These are phyloP conservation scores for Chrysochloris asiatica DNA, from an alignment of 2,113 vertebrate species.

Conservation along the genomic window DNA sequence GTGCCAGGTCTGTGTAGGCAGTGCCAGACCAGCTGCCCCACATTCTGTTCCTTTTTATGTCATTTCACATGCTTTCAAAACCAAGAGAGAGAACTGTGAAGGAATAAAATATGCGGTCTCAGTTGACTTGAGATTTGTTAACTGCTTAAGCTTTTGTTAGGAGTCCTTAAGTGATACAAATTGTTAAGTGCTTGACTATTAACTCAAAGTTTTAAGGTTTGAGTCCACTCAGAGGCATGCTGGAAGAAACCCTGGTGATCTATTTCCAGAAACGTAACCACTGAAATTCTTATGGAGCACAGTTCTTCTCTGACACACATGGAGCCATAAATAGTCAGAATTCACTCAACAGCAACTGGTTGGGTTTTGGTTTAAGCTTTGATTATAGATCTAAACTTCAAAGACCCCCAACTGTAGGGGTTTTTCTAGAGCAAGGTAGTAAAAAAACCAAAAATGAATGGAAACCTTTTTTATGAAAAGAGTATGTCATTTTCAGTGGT, in stretches of 20 bases:
- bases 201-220: background rate
- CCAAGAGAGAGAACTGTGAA: background rate
- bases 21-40: slow-evolving; percentile 7
- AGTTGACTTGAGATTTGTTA: slow-evolving; percentile 8
- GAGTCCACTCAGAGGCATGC: background rate
- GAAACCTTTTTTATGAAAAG: background rate
- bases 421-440: background rate
- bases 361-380: background rate
- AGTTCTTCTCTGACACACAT: background rate
- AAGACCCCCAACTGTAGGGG: background rate
- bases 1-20: background rate
- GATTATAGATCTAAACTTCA: background rate
- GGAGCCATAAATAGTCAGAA: background rate
- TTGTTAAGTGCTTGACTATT: background rate
- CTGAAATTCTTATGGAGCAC: background rate
- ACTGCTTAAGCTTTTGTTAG: background rate
- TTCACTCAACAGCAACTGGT: background rate
- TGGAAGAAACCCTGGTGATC: background rate
- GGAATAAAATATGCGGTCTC: background rate
- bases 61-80: background rate
- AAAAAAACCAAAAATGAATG: background rate
- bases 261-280: background rate
- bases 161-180: background rate
- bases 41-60: slow-evolving; percentile 40
- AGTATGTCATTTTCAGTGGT: background rate